Conservation (phyloP, 2,797 vertebrate species). For the Ptychadena robeensis region DNA sequence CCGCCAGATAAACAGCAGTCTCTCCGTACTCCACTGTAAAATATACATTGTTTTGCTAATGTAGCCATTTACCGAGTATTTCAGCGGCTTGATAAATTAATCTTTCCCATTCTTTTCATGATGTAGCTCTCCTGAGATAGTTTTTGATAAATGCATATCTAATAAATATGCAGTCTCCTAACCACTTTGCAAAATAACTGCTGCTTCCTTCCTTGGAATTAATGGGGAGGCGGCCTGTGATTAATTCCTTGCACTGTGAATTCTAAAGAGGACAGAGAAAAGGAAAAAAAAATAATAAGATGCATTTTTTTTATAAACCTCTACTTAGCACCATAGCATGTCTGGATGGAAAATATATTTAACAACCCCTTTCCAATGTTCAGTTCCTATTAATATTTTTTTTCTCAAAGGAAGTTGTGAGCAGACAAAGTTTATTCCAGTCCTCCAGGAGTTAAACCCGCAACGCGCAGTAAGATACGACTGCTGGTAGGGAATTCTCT, state of each 20-base stretch:
- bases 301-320: conserved; percentile 6
- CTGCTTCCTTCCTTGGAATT: conserved; percentile 59
- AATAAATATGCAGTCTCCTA: conserved; percentile 60
- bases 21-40: conserved; percentile 41
- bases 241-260: conserved; percentile 57
- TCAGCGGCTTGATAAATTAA: conserved; percentile 58
- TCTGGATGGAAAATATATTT: not conserved
- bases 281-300: conserved; percentile 28
- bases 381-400: not conserved
- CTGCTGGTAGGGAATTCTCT: conserved; percentile 63
- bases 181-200: conserved; percentile 62
- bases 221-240: conserved; percentile 60
- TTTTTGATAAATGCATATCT: conserved; percentile 62
- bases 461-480: conserved; percentile 50
- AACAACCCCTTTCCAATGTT: not conserved
- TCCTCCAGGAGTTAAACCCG: conserved; percentile 48
- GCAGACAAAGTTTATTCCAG: conserved; percentile 23
- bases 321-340: not conserved
- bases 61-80: conserved; percentile 59
- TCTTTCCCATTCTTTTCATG: conserved; percentile 58
- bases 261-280: conserved; percentile 50
- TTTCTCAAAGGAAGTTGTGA: not conserved
- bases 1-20: not conserved
- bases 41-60: conserved; percentile 61
- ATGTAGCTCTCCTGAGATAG: conserved; percentile 60